phyloP scores from a whole-genome alignment of 53 echinoderm and acorn worm genomes.

The Echinometra lucunter region DNA sequence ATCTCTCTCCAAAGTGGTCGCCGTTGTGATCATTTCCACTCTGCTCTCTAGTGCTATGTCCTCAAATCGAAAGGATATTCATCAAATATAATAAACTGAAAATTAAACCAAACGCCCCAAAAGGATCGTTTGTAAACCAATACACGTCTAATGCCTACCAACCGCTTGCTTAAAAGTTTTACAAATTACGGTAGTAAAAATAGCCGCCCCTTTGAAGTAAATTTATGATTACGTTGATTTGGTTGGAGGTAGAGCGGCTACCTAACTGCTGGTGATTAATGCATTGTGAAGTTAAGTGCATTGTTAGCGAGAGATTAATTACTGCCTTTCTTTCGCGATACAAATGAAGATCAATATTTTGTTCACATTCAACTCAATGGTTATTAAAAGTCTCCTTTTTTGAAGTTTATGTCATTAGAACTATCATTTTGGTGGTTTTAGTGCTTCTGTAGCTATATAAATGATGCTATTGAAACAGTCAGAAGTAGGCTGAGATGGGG shows the following conservation, averaged over 20 bases:
- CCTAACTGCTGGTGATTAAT: not conserved
- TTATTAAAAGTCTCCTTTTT: too few relatives aligned
- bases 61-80: not conserved
- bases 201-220: not conserved
- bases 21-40: not conserved
- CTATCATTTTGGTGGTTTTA: too few relatives aligned
- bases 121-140: not conserved
- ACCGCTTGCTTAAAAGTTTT: not conserved
- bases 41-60: not conserved
- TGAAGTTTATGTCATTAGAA: too few relatives aligned
- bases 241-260: not conserved
- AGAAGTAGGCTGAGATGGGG: too few relatives aligned
- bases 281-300: not conserved
- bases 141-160: not conserved
- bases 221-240: not conserved
- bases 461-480: too few relatives aligned
- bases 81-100: slow-evolving; percentile 1
- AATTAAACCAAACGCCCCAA: too few relatives aligned
- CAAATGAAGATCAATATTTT: not conserved
- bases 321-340: not conserved
- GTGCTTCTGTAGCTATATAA: too few relatives aligned
- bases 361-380: too few relatives aligned
- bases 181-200: not conserved
- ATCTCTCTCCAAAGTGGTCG: not conserved
- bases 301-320: not conserved